Conservation (phyloP, 2,113 vertebrate genomes). For the Collichthys lucidus region DNA sequence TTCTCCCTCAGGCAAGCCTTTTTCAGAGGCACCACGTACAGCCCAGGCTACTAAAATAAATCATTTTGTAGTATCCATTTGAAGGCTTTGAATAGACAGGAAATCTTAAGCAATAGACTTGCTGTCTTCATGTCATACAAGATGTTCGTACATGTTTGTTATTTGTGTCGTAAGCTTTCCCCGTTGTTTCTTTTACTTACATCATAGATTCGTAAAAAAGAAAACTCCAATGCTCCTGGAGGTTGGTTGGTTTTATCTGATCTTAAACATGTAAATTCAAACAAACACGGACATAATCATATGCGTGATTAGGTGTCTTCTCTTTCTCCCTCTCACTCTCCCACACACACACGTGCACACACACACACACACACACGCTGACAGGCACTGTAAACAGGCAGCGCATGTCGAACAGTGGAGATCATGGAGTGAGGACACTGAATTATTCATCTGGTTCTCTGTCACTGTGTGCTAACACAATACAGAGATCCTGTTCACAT, state of each 20-base stretch:
- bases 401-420: slow-evolving; percentile 41
- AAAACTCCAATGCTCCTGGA: slow-evolving; percentile 4
- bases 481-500: slow-evolving; percentile 47
- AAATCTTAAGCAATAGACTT: neutral
- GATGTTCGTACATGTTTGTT: neutral
- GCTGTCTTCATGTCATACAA: neutral
- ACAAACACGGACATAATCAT: slow-evolving; percentile 36
- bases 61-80: slow-evolving; percentile 1
- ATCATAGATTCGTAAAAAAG: neutral
- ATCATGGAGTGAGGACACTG: slow-evolving; percentile 60
- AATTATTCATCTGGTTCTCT: slow-evolving; percentile 71
- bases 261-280: slow-evolving; percentile 42
- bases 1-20: neutral
- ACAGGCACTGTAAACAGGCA: slow-evolving; percentile 26
- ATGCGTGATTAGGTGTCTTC: slow-evolving; percentile 17
- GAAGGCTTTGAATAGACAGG: neutral
- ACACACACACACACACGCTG: neutral
- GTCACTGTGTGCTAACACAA: slow-evolving; percentile 49
- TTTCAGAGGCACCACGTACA: slow-evolving; percentile 6
- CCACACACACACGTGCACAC: slow-evolving; percentile 24
- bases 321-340: neutral
- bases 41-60: neutral
- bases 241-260: slow-evolving; percentile 23
- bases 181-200: slow-evolving; percentile 31
- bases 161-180: neutral